phyloP scores from a whole-genome alignment of 2,888 invertebrate genomes.

The Abrostola triplasia region DNA sequence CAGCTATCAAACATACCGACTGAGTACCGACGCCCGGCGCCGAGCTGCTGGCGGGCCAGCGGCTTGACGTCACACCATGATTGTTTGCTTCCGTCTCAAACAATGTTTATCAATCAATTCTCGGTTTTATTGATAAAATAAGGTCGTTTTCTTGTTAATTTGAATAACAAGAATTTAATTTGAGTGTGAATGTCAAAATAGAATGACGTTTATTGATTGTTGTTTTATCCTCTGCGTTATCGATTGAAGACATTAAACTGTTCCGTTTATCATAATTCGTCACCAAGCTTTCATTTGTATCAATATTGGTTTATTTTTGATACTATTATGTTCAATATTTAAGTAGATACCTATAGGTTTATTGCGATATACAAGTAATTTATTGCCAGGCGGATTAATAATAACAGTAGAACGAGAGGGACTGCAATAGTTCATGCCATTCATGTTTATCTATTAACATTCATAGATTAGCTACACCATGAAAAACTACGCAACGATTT shows the following conservation, averaged over 20 bases:
- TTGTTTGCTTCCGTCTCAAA: conserved; percentile 10
- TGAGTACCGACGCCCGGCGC: conserved; percentile 39
- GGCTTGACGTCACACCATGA: conserved; percentile 31
- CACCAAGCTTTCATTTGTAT: background rate
- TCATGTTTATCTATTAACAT: background rate
- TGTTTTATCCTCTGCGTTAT: background rate
- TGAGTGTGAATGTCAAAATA: conserved; percentile 9
- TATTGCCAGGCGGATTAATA: no score
- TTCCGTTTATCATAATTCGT: conserved; percentile 10
- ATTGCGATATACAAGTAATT: no score
- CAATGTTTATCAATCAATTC: conserved; percentile 32
- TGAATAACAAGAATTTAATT: conserved; percentile 17
- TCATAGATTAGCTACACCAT: background rate
- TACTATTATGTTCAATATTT: no score
- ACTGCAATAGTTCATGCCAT: background rate
- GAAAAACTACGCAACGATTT: conserved; percentile 29
- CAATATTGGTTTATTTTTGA: no score
- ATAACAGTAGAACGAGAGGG: no score
- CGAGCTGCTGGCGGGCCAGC: conserved; percentile 7
- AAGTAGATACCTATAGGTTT: no score
- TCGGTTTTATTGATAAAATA: conserved; percentile 20
- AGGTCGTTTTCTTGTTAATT: conserved; percentile 24
- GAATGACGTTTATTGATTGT: background rate
- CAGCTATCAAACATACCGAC: conserved; percentile 17
- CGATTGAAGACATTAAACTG: conserved; percentile 10